phyloP scores from a whole-genome alignment of 2,797 vertebrate species.

The Hemibagrus guttatus region DNA sequence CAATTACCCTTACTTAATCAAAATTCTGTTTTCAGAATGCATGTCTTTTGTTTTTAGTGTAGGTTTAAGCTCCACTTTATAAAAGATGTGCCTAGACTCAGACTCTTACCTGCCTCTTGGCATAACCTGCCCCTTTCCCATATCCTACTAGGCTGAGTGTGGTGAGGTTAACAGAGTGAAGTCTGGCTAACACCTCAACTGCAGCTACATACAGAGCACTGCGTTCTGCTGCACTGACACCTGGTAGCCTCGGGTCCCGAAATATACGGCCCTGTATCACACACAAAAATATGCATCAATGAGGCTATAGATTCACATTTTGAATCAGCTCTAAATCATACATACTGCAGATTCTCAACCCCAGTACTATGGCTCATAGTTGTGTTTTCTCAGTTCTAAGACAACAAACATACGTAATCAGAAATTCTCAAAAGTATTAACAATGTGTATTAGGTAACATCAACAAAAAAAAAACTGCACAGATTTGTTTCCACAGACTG shows the following conservation, averaged over 20 bases:
- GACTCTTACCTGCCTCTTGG: conserved; percentile 85
- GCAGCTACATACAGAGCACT: conserved; percentile 85
- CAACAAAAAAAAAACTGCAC: neutral
- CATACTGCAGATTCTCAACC: neutral
- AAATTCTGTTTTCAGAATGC: neutral
- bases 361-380: neutral
- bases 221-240: conserved; percentile 79
- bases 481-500: neutral
- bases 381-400: neutral
- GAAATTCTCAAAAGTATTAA: neutral
- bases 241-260: conserved; percentile 79
- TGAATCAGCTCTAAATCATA: neutral
- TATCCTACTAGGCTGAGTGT: conserved; percentile 79
- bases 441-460: neutral
- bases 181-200: conserved; percentile 79
- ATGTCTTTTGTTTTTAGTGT: neutral
- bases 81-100: neutral
- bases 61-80: neutral
- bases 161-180: conserved; percentile 80
- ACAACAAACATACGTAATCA: neutral
- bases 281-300: neutral
- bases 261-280: conserved; percentile 86
- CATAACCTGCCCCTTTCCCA: conserved; percentile 85
- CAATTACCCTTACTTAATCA: neutral
- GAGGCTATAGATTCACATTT: neutral